These are phyloP conservation scores for Creontiades dilutus DNA, from an alignment of 2,888 invertebrate species.

Conservation along the genomic window DNA sequence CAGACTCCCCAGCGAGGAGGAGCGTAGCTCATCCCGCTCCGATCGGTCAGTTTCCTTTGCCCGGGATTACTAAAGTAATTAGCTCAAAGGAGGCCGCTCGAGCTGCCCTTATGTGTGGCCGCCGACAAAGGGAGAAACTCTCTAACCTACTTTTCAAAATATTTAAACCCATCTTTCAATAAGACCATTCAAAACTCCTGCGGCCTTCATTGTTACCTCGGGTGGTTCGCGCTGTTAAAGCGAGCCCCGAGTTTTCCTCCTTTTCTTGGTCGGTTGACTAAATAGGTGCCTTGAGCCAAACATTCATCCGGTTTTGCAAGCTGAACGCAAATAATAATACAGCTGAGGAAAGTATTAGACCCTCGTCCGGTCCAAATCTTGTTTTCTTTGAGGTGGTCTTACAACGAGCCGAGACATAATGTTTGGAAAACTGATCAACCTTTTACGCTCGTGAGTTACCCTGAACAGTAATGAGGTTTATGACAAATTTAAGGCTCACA, in stretches of 20 bases:
- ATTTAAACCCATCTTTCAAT: conserved; percentile 69
- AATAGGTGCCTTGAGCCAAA: conserved; percentile 23
- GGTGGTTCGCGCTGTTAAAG: conserved; percentile 25
- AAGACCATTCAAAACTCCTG: background rate
- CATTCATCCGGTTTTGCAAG: background rate
- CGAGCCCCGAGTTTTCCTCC: background rate
- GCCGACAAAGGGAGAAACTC: conserved; percentile 60
- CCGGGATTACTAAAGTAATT: conserved; percentile 58
- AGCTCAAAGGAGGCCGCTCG: conserved; percentile 53
- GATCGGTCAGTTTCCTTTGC: background rate
- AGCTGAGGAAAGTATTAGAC: background rate
- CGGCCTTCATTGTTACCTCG: background rate
- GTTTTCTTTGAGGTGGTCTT: background rate
- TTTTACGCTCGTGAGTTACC: no score
- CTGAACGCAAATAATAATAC: conserved; percentile 1
- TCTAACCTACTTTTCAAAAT: conserved; percentile 67
- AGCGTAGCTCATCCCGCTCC: conserved; percentile 7
- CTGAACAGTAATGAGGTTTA: no score
- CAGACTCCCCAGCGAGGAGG: conserved; percentile 5
- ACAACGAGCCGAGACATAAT: background rate
- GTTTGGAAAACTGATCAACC: no score
- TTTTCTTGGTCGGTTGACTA: conserved; percentile 34
- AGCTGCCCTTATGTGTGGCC: conserved; percentile 56
- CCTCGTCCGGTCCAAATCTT: background rate
- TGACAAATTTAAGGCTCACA: no score